Evolutionary conservation across 2,888 invertebrate species (phyloP), one percentile per base, ranked within the genome.

Genomic region (Lypha dubia): DNA sequence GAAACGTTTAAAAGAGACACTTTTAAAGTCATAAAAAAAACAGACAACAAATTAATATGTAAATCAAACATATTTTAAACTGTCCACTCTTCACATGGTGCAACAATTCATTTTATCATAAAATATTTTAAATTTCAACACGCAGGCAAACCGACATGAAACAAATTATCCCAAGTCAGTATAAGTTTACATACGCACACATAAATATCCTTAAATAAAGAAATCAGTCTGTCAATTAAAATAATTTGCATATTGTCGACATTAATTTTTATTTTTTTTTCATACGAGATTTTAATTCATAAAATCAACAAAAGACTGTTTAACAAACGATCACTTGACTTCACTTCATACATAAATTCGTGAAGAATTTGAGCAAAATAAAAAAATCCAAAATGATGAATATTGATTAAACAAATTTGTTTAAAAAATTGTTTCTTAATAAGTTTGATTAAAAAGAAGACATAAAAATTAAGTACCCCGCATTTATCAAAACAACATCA

Each of bases 221-320:
- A 88, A 88, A 89, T 90, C 89, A 89, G 87, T 87, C 86, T 87
- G 83, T 80, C 87, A 80, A 86, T 86, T 86, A 86, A 86, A 70
- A 73, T 76, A 86, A 88, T 89, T 89, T 87, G 79, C 88, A 89
- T 89, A 87, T 87, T 89, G 86, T 82, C 86, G 87, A n/a, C n/a
- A n/a, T n/a, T n/a, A n/a, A n/a, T n/a, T 88, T 88, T 88, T 87
- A 44, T 46, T 44, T 20, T 22, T 17, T 63, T 44, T 56, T 63
- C 62, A 56, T 71, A 46, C 32, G 63, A 65, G 86, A 85, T 86
- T 86, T 88, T 88, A 88, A 89, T 88, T 89, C 88, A 87, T 53
- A 68, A 68, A 81, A 81, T 81, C 53, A 81, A 81, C 62, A 68
- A 68, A 74, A 67, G 62, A 71, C 24, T 41, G n/a, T n/a, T 5